These are phyloP conservation scores for Bombylius major DNA, from an alignment of 2,888 invertebrate genomes.

Conservation along the genomic window DNA sequence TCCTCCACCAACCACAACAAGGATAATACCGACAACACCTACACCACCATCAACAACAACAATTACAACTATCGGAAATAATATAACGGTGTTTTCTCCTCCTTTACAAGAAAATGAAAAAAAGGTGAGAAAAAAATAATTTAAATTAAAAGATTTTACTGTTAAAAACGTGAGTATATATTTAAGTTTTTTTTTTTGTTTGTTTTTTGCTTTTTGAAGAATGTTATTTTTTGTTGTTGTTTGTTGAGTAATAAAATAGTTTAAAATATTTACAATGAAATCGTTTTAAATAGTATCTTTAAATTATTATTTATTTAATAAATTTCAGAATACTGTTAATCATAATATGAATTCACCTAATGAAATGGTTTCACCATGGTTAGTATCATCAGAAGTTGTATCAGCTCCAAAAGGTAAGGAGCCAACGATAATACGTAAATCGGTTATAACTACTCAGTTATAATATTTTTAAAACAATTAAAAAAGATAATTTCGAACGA, in stretches of 20 bases:
- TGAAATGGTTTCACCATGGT: constrained; percentile 67
- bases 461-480: constrained; percentile 20
- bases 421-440: constrained; percentile 65
- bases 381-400: constrained; percentile 62
- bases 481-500: too few species aligned
- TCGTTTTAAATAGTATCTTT: too few species aligned
- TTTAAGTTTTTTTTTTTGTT: too few species aligned
- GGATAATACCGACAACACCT: constrained; percentile 14
- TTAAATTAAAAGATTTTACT: too few species aligned
- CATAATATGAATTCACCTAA: constrained; percentile 36
- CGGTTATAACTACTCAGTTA: constrained; percentile 77
- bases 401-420: constrained; percentile 52
- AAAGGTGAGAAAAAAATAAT: neutral
- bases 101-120: neutral
- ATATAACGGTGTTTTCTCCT: too few species aligned
- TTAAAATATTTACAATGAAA: too few species aligned
- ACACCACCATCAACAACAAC: constrained; percentile 12
- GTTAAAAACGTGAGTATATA: too few species aligned
- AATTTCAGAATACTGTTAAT: constrained; percentile 39
- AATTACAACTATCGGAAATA: neutral
- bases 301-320: too few species aligned
- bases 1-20: constrained; percentile 18
- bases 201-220: too few species aligned
- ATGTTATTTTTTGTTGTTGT: too few species aligned
- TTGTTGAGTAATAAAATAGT: too few species aligned